Base-by-base conservation (phyloP, 2,888 invertebrate genomes). In the Troglohyphantes excavatus region DNA sequence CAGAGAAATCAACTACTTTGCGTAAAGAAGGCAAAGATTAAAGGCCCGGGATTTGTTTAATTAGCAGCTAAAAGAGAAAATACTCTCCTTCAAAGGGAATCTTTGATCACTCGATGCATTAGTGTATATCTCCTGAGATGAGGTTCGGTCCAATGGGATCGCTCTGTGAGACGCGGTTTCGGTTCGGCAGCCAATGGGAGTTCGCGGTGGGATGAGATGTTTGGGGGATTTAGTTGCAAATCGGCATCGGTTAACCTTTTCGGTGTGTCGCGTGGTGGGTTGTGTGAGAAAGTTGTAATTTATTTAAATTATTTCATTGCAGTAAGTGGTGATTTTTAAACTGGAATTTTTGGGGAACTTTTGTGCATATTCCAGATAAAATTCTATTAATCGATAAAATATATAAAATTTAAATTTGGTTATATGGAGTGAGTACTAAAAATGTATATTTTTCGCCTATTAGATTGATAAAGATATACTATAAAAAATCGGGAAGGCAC, bases 21-120 rank as follows among this genome's bases (percentile, higher is more conserved):
- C 53, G 53, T 53, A 17, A 53, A n/a, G 53, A n/a, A 53, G 13
- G 53, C 53, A 53, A 53, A 53, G 53, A 53, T 53, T 53, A 53
- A 53, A 53, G 17, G 53, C 53, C 53, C 53, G 5, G 33, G 53
- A 53, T 53, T 53, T 53, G 53, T 53, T 53, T 53, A 53, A 53
- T 53, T 53, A 53, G 53, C 17, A 53, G 13, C 53, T 53, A 53
- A n/a, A n/a, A 2, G 53, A n/a, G 53, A 53, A 13, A 53, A 53
- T n/a, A 53, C n/a, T 5, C 53, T 5, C 5, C 53, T 53, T 53
- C 53, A 53, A 53, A 53, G 53, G n/a, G 53, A 53, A 53, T 17
- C 53, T 53, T 53, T 53, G 53, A 53, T 53, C 17, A 53, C 53
- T 17, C n/a, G 53, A 53, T 53, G 53, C 53, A 53, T 53, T 53